These are phyloP conservation scores for Clupea harengus DNA, from an alignment of 2,113 vertebrate species.

Conservation along the genomic window DNA sequence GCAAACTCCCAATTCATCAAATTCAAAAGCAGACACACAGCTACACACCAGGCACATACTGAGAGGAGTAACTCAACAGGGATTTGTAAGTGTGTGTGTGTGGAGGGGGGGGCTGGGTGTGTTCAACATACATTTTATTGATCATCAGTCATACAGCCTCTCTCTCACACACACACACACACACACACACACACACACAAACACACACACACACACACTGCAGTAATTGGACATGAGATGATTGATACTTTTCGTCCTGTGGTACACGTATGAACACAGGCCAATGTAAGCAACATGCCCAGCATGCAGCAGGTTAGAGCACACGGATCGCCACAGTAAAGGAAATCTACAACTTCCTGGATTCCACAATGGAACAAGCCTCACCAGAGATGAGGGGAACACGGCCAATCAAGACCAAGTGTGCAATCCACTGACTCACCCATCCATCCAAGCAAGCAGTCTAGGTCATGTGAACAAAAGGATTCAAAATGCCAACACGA, in stretches of 20 bases:
- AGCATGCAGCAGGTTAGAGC: neutral
- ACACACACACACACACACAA: slow-evolving; percentile 1
- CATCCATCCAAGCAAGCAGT: too few relatives aligned
- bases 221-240: neutral
- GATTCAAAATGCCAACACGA: neutral
- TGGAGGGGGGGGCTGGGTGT: neutral
- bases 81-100: neutral
- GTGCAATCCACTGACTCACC: too few relatives aligned
- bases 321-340: neutral
- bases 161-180: neutral
- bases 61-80: neutral
- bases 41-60: neutral
- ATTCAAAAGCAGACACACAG: neutral
- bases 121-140: neutral
- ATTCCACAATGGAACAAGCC: neutral
- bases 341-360: neutral
- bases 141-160: neutral
- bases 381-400: neutral
- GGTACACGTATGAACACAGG: neutral
- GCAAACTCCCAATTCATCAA: neutral
- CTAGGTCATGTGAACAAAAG: neutral
- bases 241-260: neutral
- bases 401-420: too few relatives aligned
- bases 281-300: neutral
- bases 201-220: neutral